Base-by-base conservation (phyloP, 2,888 invertebrate species). In the Acronicta aceris region DNA sequence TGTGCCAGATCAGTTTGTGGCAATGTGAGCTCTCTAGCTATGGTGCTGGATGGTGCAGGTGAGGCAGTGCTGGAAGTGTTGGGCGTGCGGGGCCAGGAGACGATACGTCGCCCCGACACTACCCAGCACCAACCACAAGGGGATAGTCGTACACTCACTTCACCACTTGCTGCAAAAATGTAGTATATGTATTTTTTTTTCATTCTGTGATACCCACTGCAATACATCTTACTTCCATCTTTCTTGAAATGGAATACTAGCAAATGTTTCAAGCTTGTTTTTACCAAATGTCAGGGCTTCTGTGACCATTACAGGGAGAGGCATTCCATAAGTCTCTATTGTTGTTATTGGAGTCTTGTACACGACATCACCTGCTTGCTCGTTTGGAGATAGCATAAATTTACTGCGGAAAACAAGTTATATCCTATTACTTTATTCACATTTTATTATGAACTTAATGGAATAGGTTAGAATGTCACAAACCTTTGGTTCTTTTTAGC, bases 1-100 rank as follows among this genome's bases (percentile, higher is more conserved):
- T 99, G 99, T 0, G 98, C 98, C 15, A 99, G 95, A 89, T 99
- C 99, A 77, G 98, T 98, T 72, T 98, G 98, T 0, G 99, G 99
- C 42, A 99, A 89, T 0, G 97, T 97, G 13, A 99, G 93, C 86
- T 99, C 99, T 40, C 98, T 95, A 75, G 98, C 98, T 46, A 97
- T 97, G 2, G 79, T 82, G 33, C 77, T 83, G 0, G 78, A 74
- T 1, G 81, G 96, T 56, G 82, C 73, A 0, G 78, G 71, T 0
- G 83, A 73, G 0, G 81, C 62, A 5, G 59, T 54, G 0, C 66
- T 76, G 5, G 71, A 72, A 0, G 72, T 50, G 1, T 56, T 59
- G 9, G 77, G 95, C 60, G 96, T 95, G 68, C 96, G 96, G 56
- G 97, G 97, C 99, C 99, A 99, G 8, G 98, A 96, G 27, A 99